Conservation (phyloP, 2,888 invertebrate genomes). For the Scelioninae gen. 2 region DNA sequence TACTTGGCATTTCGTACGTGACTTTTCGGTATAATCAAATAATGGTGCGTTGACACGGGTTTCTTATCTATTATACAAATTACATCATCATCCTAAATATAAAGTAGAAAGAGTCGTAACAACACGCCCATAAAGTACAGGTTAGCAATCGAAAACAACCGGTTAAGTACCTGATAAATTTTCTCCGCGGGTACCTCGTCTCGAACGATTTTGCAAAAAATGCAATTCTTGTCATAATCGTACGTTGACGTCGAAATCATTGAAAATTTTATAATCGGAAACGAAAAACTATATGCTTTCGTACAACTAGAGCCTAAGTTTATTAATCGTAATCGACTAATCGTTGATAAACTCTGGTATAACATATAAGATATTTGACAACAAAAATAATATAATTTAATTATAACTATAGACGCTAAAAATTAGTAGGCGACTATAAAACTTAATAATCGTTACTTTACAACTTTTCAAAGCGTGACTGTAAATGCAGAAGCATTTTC, state of each 20-base stretch:
- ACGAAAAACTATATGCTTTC: no score
- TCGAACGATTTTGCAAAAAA: constrained; percentile 86
- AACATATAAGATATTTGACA: no score
- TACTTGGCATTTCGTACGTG: constrained; percentile 86
- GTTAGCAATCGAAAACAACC: constrained; percentile 13
- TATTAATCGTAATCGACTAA: no score
- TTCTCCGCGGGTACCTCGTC: constrained; percentile 80
- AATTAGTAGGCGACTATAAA: constrained; percentile 1
- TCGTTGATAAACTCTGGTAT: no score
- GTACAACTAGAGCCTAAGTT: no score
- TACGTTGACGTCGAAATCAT: no score
- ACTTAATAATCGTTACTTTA: neutral
- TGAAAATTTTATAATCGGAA: no score
- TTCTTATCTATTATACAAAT: constrained; percentile 89
- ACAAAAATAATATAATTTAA: no score
- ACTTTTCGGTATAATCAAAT: constrained; percentile 84
- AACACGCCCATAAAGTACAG: no score
- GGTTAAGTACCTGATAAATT: constrained; percentile 77
- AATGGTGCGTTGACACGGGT: constrained; percentile 88
- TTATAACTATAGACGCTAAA: no score
- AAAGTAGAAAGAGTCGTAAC: constrained; percentile 21
- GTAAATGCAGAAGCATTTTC: constrained; percentile 11
- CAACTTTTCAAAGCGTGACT: neutral
- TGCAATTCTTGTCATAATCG: constrained; percentile 75
- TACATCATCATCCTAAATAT: constrained; percentile 80